Base-by-base conservation (phyloP, 2,888 invertebrate genomes). In the Lochmaea crataegi region DNA sequence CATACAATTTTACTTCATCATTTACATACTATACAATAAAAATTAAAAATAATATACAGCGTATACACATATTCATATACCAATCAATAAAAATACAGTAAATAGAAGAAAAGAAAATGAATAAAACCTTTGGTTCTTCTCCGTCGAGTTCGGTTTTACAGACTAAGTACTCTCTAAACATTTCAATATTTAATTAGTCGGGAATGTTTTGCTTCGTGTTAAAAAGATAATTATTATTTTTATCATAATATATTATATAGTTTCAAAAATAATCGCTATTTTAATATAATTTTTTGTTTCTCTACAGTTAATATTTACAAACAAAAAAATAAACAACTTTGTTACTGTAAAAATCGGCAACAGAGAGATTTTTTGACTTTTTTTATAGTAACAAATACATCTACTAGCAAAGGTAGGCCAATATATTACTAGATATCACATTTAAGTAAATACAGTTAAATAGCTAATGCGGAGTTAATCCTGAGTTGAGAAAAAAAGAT, bases 391-490 rank as follows among this genome's bases (percentile, higher is more conserved):
- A 63, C 38, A 18, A 18, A 63, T 38, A 69, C 63, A 61, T 63
- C 63, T 63, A 69, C 61, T 53, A 74, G 68, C 68, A 72, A 72
- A 70, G 69, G 68, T 75, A 80, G 78, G 78, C 80, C 80, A 76
- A 76, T 69, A 72, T 75, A 76, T 76, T 73, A 63, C 75, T 80
- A 78, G 73, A 67, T 79, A 80, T 80, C 80, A 80, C 80, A 80
- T 78, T 79, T 67, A 80, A 76, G 74, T 77, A 80, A 69, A 69
- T 69, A 69, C 69, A 69, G 69, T 63, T 69, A 63, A 69, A 63
- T 14, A 69, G 32, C 45, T 41, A 45, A 0, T n/a, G 63, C 16
- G 51, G 26, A 42, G 63, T 53, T 41, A 56, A 69, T 69, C 61
- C 68, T 63, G 63, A 69, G 68, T 42, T 38, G 41, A 32, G 18